phyloP scores from a whole-genome alignment of 2,113 vertebrate genomes.

The Lycocorax pyrrhopterus region DNA sequence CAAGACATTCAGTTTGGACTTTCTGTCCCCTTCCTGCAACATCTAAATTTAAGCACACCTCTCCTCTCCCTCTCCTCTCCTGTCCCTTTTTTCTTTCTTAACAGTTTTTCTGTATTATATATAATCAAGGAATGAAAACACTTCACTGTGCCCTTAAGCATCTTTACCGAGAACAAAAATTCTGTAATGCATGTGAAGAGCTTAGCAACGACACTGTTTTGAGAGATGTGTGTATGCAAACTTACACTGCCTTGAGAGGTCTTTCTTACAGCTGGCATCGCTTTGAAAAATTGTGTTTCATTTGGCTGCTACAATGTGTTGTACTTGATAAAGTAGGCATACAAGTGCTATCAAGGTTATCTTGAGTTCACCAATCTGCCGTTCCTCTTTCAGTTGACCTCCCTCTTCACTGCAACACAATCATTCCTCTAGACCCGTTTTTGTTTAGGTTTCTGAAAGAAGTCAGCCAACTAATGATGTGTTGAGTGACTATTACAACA shows the following conservation, averaged over 20 bases:
- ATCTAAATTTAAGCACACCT: neutral
- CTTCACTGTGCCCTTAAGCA: neutral
- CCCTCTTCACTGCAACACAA: neutral
- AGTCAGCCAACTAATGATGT: neutral
- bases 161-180: neutral
- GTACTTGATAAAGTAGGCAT: neutral
- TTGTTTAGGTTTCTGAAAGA: neutral
- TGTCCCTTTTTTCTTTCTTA: neutral
- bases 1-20: neutral
- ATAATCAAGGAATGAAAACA: neutral
- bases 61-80: too few relatives aligned
- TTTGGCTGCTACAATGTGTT: neutral
- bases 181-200: neutral
- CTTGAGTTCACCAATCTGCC: neutral
- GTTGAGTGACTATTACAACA: neutral
- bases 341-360: neutral
- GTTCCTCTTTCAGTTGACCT: neutral
- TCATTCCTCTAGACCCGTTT: neutral
- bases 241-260: neutral
- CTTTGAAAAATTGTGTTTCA: neutral
- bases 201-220: neutral
- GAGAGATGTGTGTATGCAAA: neutral
- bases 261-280: neutral
- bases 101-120: neutral
- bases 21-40: neutral